Base-by-base conservation (phyloP, 1,140 invertebrate species). In the Lordiphosa stackelbergi region DNA sequence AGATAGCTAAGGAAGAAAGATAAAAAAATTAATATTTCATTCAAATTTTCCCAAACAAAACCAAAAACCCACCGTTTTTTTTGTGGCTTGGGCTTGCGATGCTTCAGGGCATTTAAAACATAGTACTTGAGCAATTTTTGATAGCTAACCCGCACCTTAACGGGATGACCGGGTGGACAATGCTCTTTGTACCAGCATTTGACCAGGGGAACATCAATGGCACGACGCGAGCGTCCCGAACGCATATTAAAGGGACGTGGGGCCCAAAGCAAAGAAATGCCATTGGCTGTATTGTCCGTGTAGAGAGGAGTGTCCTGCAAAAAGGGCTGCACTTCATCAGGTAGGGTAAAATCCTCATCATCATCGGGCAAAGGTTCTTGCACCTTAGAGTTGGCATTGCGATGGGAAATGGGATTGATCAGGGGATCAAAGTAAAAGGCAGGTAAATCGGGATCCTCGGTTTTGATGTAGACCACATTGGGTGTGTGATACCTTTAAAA, bases 341-440 rank as follows among this genome's bases (percentile, higher is more conserved):
- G 94, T 2, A 99, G 88, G 38, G 95, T 91, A 90, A 98, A 99
- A 54, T 99, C 98, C 88, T 97, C 96, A 75, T 98, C 95, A 74
- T 98, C 97, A 49, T 98, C 96, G 3, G 96, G 94, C 45, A 96
- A 84, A 2, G 94, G 94, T 85, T 98, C 96, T 28, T 93, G 85
- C 8, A 93, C 92, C 89, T 95, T 63, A 3, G 88, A 57, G 38
- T 78, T 85, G 1, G 95, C 92, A 89, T 97, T 95, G 73, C 97
- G 91, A 88, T 99, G 97, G 7, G 98, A 97, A 73, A 99, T 99
- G 4, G 98, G 98, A 90, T 99, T 99, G 62, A 99, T 99, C 4
- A 99, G 90, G 0, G 98, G 98, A 91, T 99, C 98, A 90, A 99
- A 99, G 88, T 99, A 99, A 88, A 99, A 99, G 0, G 98, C 98